These are phyloP conservation scores for Sciaenops ocellatus DNA, from an alignment of 2,797 vertebrate genomes.

Conservation along the genomic window DNA sequence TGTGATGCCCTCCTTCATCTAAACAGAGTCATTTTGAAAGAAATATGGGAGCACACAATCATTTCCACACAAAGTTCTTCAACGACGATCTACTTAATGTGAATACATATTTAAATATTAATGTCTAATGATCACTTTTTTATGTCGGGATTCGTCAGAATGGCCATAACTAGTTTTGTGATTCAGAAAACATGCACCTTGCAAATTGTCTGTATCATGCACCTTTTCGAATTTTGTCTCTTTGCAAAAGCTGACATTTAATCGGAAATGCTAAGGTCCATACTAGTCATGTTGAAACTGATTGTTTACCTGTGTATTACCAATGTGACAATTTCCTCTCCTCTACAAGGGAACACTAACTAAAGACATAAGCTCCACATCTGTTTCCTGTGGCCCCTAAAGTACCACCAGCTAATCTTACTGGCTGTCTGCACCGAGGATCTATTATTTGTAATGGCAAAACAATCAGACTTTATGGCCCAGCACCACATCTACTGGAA, in stretches of 20 bases:
- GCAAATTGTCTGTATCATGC: background rate
- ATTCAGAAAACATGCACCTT: background rate
- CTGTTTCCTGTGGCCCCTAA: slow-evolving; percentile 75
- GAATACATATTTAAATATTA: background rate
- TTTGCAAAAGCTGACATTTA: background rate
- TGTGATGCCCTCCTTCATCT: background rate
- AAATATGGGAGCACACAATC: background rate
- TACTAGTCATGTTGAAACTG: background rate
- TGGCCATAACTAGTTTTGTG: background rate
- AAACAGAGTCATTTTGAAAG: background rate
- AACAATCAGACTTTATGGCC: slow-evolving; percentile 89
- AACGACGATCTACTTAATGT: background rate
- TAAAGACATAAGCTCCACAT: slow-evolving; percentile 72
- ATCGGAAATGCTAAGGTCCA: background rate
- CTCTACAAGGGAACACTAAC: slow-evolving; percentile 68
- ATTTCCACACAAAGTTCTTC: background rate
- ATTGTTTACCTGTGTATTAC: slow-evolving; percentile 25
- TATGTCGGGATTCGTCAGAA: background rate
- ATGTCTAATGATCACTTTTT: background rate
- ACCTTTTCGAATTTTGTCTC: background rate
- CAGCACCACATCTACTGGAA: slow-evolving; percentile 82
- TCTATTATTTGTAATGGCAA: slow-evolving; percentile 89
- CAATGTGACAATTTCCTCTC: slow-evolving; percentile 34
- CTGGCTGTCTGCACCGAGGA: slow-evolving; percentile 77
- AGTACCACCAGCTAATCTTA: slow-evolving; percentile 79